A percentile compares a stretch with the other conserved stretches of the same genome.
Evolutionary conservation across 2,888 invertebrate species (phyloP).

Genomic region (Brenthis daphne): DNA sequence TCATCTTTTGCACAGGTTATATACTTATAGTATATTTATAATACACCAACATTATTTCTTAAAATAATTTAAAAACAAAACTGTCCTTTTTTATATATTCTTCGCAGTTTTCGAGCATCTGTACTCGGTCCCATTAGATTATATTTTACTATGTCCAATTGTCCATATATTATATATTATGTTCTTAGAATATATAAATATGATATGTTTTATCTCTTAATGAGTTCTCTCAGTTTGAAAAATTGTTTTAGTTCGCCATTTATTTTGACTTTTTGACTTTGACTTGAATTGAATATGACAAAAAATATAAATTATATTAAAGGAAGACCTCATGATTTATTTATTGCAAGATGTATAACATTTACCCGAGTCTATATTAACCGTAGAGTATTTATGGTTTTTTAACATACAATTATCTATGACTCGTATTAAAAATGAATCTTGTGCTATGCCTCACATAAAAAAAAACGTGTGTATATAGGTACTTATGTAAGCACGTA

Average conservation of each 20-base stretch:
- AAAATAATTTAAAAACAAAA: too few relatives aligned
- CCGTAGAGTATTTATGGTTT: too few relatives aligned
- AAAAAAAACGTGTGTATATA: not conserved
- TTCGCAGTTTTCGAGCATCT: constrained; percentile 6
- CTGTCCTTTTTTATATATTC: too few relatives aligned
- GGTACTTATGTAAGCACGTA: too few relatives aligned
- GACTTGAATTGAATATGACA: not conserved
- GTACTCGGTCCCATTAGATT: constrained; percentile 8
- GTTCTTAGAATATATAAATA: constrained; percentile 24
- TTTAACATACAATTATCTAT: too few relatives aligned
- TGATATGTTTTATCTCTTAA: constrained; percentile 21
- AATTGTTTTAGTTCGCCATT: not conserved
- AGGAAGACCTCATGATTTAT: too few relatives aligned
- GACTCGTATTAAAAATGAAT: too few relatives aligned
- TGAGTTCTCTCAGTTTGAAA: constrained; percentile 12
- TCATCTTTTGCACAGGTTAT: not conserved
- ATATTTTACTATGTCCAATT: not conserved
- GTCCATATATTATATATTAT: constrained; percentile 16
- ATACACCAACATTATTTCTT: too few relatives aligned
- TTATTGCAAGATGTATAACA: too few relatives aligned
- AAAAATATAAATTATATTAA: not conserved
- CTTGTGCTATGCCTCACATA: not conserved
- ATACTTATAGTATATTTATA: too few relatives aligned
- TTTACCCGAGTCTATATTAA: too few relatives aligned
- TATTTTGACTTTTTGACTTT: not conserved